Evolutionary conservation across 1,140 invertebrate species (phyloP).

Genomic region (Drosophila parabipectinata): DNA sequence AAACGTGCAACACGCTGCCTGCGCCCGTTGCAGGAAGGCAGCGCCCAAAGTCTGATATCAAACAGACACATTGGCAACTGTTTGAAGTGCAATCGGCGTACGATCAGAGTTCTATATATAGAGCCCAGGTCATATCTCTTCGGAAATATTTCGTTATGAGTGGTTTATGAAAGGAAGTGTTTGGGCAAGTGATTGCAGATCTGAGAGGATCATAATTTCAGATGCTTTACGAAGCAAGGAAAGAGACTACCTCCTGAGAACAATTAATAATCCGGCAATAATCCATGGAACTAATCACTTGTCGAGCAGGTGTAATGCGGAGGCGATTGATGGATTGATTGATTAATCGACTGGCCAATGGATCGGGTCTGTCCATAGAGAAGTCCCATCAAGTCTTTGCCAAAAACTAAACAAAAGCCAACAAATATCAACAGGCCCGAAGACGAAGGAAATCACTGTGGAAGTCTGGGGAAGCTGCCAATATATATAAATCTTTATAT

Average conservation of each 20-base stretch:
- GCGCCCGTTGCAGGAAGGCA: constrained; percentile 54
- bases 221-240: neutral
- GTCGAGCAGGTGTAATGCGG: constrained; percentile 14
- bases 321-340: constrained; percentile 15
- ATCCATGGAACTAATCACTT: neutral
- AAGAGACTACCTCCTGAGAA: no score
- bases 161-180: constrained; percentile 51
- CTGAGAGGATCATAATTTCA: constrained; percentile 19
- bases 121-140: constrained; percentile 1
- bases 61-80: constrained; percentile 80
- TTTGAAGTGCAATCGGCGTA: constrained; percentile 74
- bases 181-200: constrained; percentile 38
- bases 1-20: constrained; percentile 20
- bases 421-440: constrained; percentile 8
- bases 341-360: constrained; percentile 43
- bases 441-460: constrained; percentile 58
- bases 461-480: constrained; percentile 7
- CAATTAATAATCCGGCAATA: neutral
- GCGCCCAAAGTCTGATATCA: constrained; percentile 73
- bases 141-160: constrained; percentile 14
- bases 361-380: constrained; percentile 44
- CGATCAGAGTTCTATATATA: constrained; percentile 48
- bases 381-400: constrained; percentile 43
- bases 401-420: constrained; percentile 30
- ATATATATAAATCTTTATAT: constrained; percentile 32